Conservation (phyloP, 2,888 invertebrate genomes). For the Drosophila falleni region DNA sequence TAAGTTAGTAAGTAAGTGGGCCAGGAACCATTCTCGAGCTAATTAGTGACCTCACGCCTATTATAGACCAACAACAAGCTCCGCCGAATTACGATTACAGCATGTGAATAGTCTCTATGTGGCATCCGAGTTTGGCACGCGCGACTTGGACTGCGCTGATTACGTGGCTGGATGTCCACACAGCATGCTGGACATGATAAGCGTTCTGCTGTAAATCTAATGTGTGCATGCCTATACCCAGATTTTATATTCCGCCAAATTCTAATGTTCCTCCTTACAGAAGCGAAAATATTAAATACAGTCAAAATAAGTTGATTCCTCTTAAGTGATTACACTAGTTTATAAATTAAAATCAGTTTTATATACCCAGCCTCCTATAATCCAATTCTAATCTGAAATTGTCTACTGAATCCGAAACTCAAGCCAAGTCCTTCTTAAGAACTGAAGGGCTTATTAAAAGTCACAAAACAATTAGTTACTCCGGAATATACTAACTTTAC, state of each 20-base stretch:
- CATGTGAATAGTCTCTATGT: slow-evolving; percentile 64
- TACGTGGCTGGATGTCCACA: slow-evolving; percentile 75
- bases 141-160: slow-evolving; percentile 62
- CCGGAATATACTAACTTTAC: no score
- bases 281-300: not conserved
- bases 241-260: not conserved
- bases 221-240: slow-evolving; percentile 7
- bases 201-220: slow-evolving; percentile 59
- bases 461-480: no score
- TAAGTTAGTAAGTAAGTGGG: slow-evolving; percentile 84
- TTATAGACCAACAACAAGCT: slow-evolving; percentile 80
- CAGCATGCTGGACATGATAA: slow-evolving; percentile 82
- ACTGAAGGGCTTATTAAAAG: no score
- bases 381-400: not conserved
- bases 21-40: slow-evolving; percentile 27
- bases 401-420: not conserved
- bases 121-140: slow-evolving; percentile 67
- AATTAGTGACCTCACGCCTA: slow-evolving; percentile 51
- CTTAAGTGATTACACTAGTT: not conserved
- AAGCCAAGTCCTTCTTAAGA: no score
- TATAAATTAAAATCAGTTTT: not conserved
- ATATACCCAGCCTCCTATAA: not conserved
- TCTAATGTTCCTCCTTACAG: not conserved
- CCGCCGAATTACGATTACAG: slow-evolving; percentile 63
- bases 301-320: not conserved